Base-by-base conservation (phyloP, 2,113 vertebrate genomes). In the Myodes glareolus region DNA sequence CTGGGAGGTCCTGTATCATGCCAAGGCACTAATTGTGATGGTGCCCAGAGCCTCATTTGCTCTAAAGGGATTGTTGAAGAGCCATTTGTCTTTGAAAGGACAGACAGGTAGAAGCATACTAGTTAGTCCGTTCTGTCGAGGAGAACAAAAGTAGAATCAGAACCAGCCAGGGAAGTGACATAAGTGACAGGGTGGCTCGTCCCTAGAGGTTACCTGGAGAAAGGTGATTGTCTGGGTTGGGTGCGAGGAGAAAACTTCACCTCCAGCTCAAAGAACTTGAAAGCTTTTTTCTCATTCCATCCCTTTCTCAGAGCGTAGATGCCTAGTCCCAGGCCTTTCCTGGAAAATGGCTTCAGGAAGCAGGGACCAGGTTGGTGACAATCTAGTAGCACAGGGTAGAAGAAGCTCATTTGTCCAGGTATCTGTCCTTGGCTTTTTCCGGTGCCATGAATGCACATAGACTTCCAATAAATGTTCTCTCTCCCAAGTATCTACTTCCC, bases 171-270 rank as follows among this genome's bases (percentile, higher is more conserved):
- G 65, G 42, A 81, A 76, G 25, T 61, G 25, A 36, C 2, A 10
- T n/a, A 29, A 80, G 27, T 23, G 25, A 31, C 23, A 23, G 67
- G 0, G 9, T 52, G 29, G 21, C 21, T 39, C 47, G 10, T n/a
- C 75, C 61, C 47, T 25, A 23, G 42, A 88, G 39, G 36, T 17
- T 27, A 5, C 42, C 52, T 8, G 0, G n/a, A 17, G 84, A 55
- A 13, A 16, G 0, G 2, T 47, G 7, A 16, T 3, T 29, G 4
- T 67, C 72, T 4, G 0, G 23, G 50, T 36, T 67, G 75, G 33
- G 55, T 31, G 7, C 78, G 33, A 27, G 25, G 47, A 0, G 31
- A 13, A 2, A 8, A 23, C 75, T 36, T 36, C 36, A 75, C 77
- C 80, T 75, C 73, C n/a, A 12, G 33, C n/a, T 88, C 82, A 78